These are phyloP conservation scores for Montifringilla adamsi DNA, from an alignment of 2,113 vertebrate species.

Conservation along the genomic window DNA sequence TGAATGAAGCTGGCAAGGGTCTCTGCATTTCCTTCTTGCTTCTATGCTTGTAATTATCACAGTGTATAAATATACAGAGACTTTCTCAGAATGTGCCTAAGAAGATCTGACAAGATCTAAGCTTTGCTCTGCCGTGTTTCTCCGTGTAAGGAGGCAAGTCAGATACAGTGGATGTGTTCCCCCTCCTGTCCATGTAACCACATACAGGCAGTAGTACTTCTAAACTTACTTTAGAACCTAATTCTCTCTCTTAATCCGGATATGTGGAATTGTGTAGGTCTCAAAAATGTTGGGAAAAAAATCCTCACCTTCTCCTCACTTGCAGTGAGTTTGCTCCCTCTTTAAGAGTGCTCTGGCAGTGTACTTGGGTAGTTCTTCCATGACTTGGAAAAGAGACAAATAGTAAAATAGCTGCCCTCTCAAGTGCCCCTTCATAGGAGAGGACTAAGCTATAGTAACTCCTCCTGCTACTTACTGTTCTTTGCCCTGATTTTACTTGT, in stretches of 20 bases:
- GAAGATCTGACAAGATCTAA: slow-evolving; percentile 21
- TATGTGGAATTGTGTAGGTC: neutral
- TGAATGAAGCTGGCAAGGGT: slow-evolving; percentile 70
- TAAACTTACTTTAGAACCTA: neutral
- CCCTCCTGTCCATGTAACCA: neutral
- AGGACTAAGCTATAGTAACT: neutral
- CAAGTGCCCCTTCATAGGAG: neutral
- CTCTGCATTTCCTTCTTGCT: slow-evolving; percentile 68
- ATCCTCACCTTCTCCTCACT: neutral
- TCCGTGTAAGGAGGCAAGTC: neutral
- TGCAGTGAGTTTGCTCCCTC: neutral
- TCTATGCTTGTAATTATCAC: slow-evolving; percentile 64
- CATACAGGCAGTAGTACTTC: accelerated
- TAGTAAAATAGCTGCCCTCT: neutral
- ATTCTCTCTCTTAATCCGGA: neutral
- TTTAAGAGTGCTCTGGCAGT: neutral
- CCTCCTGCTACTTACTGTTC: neutral
- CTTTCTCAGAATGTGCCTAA: slow-evolving; percentile 36
- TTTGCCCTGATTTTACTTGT: neutral
- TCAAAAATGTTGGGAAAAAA: neutral
- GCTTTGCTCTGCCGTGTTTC: neutral
- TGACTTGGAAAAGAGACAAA: neutral
- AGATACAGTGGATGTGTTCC: neutral
- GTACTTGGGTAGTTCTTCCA: neutral
- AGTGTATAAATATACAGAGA: slow-evolving; percentile 48